Evolutionary conservation across 2,888 invertebrate genomes (phyloP).

Genomic region (Epinotia demarniana): DNA sequence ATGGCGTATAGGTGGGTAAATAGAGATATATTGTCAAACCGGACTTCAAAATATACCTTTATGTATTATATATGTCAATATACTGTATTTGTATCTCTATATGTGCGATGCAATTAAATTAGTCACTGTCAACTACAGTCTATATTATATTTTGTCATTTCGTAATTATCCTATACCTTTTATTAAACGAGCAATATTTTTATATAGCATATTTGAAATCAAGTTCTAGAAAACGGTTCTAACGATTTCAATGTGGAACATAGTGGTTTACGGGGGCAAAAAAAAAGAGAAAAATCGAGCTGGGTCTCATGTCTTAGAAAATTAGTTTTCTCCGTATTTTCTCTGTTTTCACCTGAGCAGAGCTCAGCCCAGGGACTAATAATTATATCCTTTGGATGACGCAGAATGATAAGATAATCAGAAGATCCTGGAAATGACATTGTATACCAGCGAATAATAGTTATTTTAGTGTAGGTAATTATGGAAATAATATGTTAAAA

Average conservation of each 20-base stretch:
- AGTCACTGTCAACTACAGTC: not conserved
- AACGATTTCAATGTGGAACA: no score
- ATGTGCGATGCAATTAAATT: conserved; percentile 13
- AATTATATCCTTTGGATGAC: not conserved
- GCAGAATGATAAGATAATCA: not conserved
- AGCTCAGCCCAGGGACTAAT: no score
- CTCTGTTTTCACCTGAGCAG: no score
- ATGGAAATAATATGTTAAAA: not conserved
- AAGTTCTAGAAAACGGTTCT: no score
- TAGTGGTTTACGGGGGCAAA: no score
- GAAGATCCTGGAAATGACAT: not conserved
- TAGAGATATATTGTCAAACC: not conserved
- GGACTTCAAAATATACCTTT: not conserved
- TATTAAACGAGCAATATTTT: no score
- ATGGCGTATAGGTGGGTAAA: not conserved
- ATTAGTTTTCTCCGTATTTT: no score
- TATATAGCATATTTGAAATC: no score
- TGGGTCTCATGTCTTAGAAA: no score
- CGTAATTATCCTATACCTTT: not conserved
- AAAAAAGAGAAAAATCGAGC: no score
- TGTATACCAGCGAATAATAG: not conserved
- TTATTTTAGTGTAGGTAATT: not conserved
- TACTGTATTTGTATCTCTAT: not conserved
- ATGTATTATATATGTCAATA: not conserved
- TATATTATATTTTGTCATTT: not conserved